Evolutionary conservation across 1,140 invertebrate genomes (phyloP).

Genomic region (Drosophila arizonae): DNA sequence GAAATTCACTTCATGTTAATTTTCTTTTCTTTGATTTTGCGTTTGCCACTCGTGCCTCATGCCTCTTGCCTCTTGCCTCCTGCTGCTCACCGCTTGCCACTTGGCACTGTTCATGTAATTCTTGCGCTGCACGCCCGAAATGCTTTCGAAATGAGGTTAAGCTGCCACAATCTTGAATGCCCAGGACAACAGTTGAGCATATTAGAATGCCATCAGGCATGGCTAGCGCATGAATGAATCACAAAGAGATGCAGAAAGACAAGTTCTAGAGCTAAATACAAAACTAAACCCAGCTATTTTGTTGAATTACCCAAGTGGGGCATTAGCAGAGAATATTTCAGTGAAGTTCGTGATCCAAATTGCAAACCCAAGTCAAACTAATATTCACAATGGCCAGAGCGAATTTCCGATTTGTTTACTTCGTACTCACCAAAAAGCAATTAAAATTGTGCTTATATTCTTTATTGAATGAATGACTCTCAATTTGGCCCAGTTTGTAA

Average conservation of each 20-base stretch:
- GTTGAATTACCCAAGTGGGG: no score
- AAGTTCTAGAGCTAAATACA: neutral
- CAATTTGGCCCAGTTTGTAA: conserved; percentile 5
- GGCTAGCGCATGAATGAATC: conserved; percentile 9
- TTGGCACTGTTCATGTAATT: conserved; percentile 69
- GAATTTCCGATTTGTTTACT: no score
- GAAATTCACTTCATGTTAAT: conserved; percentile 78
- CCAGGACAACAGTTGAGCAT: conserved; percentile 39
- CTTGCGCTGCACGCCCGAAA: conserved; percentile 45
- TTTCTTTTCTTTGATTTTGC: conserved; percentile 77
- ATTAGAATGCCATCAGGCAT: conserved; percentile 41
- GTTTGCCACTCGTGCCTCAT: conserved; percentile 46
- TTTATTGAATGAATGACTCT: conserved; percentile 3
- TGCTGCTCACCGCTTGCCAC: neutral
- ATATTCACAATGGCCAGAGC: no score
- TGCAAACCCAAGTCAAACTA: no score
- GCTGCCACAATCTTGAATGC: conserved; percentile 59
- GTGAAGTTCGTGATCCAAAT: no score
- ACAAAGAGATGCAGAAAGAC: neutral
- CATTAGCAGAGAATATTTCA: no score
- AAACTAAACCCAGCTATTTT: neutral
- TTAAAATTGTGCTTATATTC: neutral
- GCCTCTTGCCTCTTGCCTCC: neutral
- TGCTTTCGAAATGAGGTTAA: conserved; percentile 65
- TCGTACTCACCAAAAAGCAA: no score